Percentiles rank a stretch among this genome's conserved stretches.
phyloP scores from a whole-genome alignment of 2,888 invertebrate species.

The Atrina japonica region DNA sequence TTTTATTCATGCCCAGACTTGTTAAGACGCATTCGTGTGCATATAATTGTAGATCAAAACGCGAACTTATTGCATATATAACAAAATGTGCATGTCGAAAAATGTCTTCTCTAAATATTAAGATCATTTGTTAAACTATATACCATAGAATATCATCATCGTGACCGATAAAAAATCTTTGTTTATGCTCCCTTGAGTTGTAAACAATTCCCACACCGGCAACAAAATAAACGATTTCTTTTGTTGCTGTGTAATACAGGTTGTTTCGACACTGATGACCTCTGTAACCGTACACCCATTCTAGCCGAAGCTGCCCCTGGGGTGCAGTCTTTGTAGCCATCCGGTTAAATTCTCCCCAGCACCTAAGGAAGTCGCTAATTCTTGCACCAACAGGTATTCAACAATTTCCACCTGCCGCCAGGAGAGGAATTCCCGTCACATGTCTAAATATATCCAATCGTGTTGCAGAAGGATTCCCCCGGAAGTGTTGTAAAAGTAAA shows the following conservation, averaged over 20 bases:
- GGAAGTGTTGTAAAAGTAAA: too few species aligned
- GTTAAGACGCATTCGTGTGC: too few species aligned
- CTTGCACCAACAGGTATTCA: conserved; percentile 23
- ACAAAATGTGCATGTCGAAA: conserved; percentile 8
- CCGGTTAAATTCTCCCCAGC: background rate
- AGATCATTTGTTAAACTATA: too few species aligned
- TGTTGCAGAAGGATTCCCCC: too few species aligned
- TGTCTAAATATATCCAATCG: conserved; percentile 2
- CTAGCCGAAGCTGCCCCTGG: conserved; percentile 76
- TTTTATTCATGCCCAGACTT: too few species aligned
- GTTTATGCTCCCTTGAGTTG: conserved; percentile 76
- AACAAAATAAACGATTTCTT: conserved; percentile 81
- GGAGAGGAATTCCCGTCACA: conserved; percentile 25
- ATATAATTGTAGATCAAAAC: too few species aligned
- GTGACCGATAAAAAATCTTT: conserved; percentile 81
- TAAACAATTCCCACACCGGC: conserved; percentile 81
- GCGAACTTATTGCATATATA: too few species aligned
- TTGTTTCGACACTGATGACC: conserved; percentile 81
- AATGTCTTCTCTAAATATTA: conserved; percentile 1
- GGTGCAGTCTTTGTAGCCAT: conserved; percentile 78
- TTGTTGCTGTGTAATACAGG: conserved; percentile 77
- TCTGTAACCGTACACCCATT: conserved; percentile 82
- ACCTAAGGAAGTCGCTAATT: background rate
- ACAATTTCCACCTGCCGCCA: conserved; percentile 22
- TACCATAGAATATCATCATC: conserved; percentile 81